Evolutionary conservation across 2,888 invertebrate genomes (phyloP), one percentile per base, ranked within the genome.

Genomic region (Dynastes maya): DNA sequence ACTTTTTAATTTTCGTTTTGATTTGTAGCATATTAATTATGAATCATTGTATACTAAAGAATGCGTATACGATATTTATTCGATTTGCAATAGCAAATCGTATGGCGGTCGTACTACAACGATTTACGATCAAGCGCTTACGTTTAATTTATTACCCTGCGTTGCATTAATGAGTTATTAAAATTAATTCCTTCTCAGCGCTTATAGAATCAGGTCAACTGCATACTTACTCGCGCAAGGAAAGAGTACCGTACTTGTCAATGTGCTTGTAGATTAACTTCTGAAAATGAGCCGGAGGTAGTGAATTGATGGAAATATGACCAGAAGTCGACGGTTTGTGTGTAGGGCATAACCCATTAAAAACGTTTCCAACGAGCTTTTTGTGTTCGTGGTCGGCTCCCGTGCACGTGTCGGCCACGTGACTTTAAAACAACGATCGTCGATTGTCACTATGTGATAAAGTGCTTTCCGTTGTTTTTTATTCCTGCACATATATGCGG

Each of bases 371-470:
- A 78, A 72, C 64, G 78, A 72, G 63, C 74, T 72, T 77, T 78
- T 78, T 78, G 78, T 78, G 74, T 78, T 65, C 72, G 65, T 40
- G 65, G 58, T 65, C 67, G 72, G 65, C 64, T 72, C 78, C 45
- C 78, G 61, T 45, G 78, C 81, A 78, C 81, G 81, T 81, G 81
- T 40, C 75, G 70, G 77, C 55, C 81, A 81, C 81, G 81, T 81
- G 81, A 58, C 70, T 65, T 40, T 74, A 74, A 74, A 74, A 74
- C 78, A 82, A 83, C 84, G 83, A 84, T 82, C 83, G 80, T 82
- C 82, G 83, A 82, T 85, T 85, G 86, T 84, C 85, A 80, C 77
- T 81, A 80, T 80, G 83, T 83, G 85, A 86, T 85, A 84, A 86
- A 86, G 83, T 83, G 82, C 84, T 86, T 86, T 85, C 85, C 85